A percentile compares a stretch with the other conserved stretches of the same genome.
phyloP scores from a whole-genome alignment of 1,140 invertebrate species.

The Fopius arisanus region DNA sequence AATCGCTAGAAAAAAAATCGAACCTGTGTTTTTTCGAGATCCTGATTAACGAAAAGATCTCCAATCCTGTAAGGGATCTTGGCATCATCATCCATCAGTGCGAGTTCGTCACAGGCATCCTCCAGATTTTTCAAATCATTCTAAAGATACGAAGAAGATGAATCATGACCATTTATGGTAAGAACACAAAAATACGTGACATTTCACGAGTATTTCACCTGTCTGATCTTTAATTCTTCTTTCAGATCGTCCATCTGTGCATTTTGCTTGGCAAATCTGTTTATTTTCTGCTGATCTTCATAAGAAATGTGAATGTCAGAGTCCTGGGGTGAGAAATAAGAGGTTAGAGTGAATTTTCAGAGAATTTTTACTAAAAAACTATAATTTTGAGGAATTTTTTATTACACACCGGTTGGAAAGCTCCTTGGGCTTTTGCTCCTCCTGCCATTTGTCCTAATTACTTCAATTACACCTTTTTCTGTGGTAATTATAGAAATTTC shows the following conservation, averaged over 20 bases:
- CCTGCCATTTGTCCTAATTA: slow-evolving; percentile 47
- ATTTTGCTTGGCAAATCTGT: slow-evolving; percentile 93
- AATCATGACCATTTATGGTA: slow-evolving; percentile 24
- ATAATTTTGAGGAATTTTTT: slow-evolving; percentile 20
- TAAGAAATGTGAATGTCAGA: slow-evolving; percentile 93
- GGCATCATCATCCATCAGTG: slow-evolving; percentile 78
- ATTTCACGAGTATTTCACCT: slow-evolving; percentile 64
- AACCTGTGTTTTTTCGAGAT: slow-evolving; percentile 78
- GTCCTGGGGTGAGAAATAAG: slow-evolving; percentile 69
- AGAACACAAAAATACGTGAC: slow-evolving; percentile 13
- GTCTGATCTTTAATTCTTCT: slow-evolving; percentile 87
- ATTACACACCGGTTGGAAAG: slow-evolving; percentile 53
- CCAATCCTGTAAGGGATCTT: slow-evolving; percentile 87
- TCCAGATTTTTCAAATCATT: slow-evolving; percentile 91
- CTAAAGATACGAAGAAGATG: slow-evolving; percentile 52
- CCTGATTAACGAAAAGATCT: slow-evolving; percentile 87
- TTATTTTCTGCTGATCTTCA: slow-evolving; percentile 98
- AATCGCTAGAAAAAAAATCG: not conserved
- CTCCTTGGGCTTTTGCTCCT: slow-evolving; percentile 50
- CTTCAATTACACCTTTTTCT: slow-evolving; percentile 6
- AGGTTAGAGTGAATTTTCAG: slow-evolving; percentile 28
- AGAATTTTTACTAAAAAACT: slow-evolving; percentile 10
- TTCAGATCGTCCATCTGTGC: slow-evolving; percentile 90
- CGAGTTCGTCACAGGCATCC: slow-evolving; percentile 89
- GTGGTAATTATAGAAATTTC: no score